Evolutionary conservation across 2,113 vertebrate genomes (phyloP), one percentile per base, ranked within the genome.

Genomic region (Lichenostomus cassidix): DNA sequence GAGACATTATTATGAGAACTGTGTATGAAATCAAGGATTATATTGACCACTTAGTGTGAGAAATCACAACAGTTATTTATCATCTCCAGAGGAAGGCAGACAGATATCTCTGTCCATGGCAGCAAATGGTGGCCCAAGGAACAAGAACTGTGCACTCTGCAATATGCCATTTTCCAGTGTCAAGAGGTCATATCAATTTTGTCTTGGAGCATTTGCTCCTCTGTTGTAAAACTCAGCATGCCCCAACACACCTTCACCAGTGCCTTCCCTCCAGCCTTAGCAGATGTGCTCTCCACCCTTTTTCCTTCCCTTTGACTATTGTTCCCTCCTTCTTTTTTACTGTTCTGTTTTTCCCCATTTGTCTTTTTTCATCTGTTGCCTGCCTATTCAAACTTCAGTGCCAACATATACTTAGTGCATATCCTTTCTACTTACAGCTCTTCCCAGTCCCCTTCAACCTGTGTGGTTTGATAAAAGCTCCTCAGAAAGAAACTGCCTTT

Each of bases 21-120:
- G 56, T 35, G 56, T 31, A 56, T 33, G 29, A 60, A 84, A 35
- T n/a, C 0, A 1, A 79, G 58, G 17, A 68, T 82, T 82, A 44
- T 59, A n/a, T n/a, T 85, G 28, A n/a, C 21, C 18, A 35, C 12
- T 59, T 46, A 23, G 11, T 69, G 18, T 90, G 37, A 85, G 62
- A 55, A 58, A 56, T 31, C n/a, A 47, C 0, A 4, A n/a, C 14
- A 77, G 23, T 62, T 77, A 90, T 74, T 81, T 0, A 0, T 21
- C 42, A 42, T 39, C 50, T 92, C 68, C 21, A 68, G 63, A 56
- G 41, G n/a, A 64, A 68, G 46, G 22, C 49, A 85, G 58, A 64
- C 19, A 79, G 50, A 73, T 52, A 29, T 39, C 21, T 14, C 25
- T 60, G 37, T 23, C 55, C 23, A 23, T 39, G 59, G 42, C 82